Base-by-base conservation (phyloP, 2,113 vertebrate genomes). In the Mohoua ochrocephala region DNA sequence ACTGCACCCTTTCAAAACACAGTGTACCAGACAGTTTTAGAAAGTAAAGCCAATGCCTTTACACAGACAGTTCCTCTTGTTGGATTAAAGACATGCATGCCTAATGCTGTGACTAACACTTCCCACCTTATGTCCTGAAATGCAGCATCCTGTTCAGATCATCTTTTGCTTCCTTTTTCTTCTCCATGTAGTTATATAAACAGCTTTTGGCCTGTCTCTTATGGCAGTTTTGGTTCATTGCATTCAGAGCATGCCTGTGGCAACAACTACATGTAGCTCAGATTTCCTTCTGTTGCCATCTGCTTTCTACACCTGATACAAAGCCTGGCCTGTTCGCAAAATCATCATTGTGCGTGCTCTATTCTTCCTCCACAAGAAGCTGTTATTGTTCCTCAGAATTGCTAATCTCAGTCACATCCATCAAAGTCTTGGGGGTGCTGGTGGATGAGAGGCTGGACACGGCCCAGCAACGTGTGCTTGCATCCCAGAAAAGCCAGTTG, bases 121-220 rank as follows among this genome's bases (percentile, higher is more conserved):
- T 96, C 89, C 94, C 91, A 96, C 89, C 87, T 95, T 73, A 84
- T 95, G 89, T 96, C 94, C 89, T 89, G 70, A 95, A 94, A 94
- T 68, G 56, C 52, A 91, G 61, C 39, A 75, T 87, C 81, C 91
- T 91, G 49, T 87, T 83, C 54, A 3, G 56, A 94, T 94, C 54
- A 76, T 95, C 74, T 84, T 61, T 95, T 84, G 15, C 77, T 92
- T 95, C 86, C 73, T 87, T 89, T 52, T 87, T 68, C 80, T 95
- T 81, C 52, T 54, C 24, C 27, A 7, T 6, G 1, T 56, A 68
- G 64, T 89, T 95, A 91, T 15, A 37, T 78, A 94, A 92, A 87
- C 84, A 94, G 56, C 35, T 91, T 91, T 87, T 91, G 54, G 64
- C 57, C 60, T n/a, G 9, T 75, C 44, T 87, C 19, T 84, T 82